These are phyloP conservation scores for Leptarthrus brevirostris DNA, from an alignment of 2,888 invertebrate species.

Conservation along the genomic window DNA sequence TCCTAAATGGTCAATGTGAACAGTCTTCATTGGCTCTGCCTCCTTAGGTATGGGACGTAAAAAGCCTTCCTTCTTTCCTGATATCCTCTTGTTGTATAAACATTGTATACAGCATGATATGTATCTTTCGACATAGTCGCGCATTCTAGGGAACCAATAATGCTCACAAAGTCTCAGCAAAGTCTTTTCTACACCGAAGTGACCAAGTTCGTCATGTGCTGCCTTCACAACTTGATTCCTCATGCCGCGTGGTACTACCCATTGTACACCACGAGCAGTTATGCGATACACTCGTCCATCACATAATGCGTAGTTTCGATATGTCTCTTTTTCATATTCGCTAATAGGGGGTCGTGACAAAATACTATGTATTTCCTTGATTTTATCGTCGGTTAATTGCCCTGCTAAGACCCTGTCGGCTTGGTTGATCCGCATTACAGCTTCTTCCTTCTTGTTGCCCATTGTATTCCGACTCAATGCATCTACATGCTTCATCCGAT, in stretches of 20 bases:
- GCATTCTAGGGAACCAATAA: slow-evolving; percentile 7
- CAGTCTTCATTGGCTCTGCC: neutral
- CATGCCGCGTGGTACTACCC: slow-evolving; percentile 52
- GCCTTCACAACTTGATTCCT: slow-evolving; percentile 51
- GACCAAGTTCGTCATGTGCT: slow-evolving; percentile 24
- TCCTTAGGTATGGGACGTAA: neutral
- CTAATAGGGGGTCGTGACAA: neutral
- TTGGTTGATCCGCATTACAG: neutral
- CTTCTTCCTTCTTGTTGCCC: no score
- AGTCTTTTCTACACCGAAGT: slow-evolving; percentile 18
- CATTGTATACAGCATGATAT: neutral
- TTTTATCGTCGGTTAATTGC: neutral
- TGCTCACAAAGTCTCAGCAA: neutral
- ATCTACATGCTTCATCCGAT: slow-evolving; percentile 31
- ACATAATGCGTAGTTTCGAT: no score
- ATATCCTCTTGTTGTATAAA: neutral
- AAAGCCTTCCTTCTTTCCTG: neutral
- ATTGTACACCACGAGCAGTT: slow-evolving; percentile 14
- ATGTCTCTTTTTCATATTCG: neutral
- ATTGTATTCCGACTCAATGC: slow-evolving; percentile 27
- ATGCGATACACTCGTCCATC: neutral
- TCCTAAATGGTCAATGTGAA: slow-evolving; percentile 27
- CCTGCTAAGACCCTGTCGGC: slow-evolving; percentile 40
- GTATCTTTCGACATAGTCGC: neutral
- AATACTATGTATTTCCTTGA: neutral